Evolutionary conservation across 2,113 vertebrate species (phyloP), one percentile per base, ranked within the genome.

Genomic region (Salvelinus namaycush): DNA sequence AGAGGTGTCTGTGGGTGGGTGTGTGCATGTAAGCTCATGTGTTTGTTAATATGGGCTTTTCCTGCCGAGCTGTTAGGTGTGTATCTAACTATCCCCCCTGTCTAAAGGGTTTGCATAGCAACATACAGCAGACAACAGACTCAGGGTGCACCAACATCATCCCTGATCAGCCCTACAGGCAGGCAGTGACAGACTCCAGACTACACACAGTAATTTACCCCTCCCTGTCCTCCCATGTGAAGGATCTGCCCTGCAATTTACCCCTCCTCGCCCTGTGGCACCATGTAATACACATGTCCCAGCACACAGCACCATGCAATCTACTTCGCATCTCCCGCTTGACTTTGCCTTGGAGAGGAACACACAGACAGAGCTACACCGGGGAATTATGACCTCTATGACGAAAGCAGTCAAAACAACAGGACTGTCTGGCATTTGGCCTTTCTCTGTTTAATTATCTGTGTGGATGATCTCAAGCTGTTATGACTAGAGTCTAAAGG

Each of bases 211-310:
- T 27, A 6, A 66, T 29, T 67, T 67, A 27, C 22, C 11, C 65
- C 26, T 67, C 65, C 9, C 24, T 13, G 24, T 24, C 65, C 65
- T 14, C 5, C 62, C 9, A n/a, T n/a, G 24, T 49, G 31, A n/a
- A 75, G 59, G 24, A 24, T 71, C 68, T 64, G 31, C 59, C 20
- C 67, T 57, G 62, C 62, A n/a, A 64, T 64, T 64, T 64, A 64
- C 62, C 22, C 39, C 62, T 64, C 62, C 62, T 64, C 20, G 7
- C 22, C 22, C 62, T 64, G 1, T 11, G 62, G 22, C 11, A 64
- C n/a, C 22, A 64, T 64, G 22, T 67, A 11, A 67, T 29, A 2
- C 65, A 67, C 65, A 64, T 3, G 11, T 24, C n/a, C 24, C 60
- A 24, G 5, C 60, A 67, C 65, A 27, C 8, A 29, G 14, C 65